Evolutionary conservation across 2,888 invertebrate species (phyloP).

Genomic region (Desoria tigrina): DNA sequence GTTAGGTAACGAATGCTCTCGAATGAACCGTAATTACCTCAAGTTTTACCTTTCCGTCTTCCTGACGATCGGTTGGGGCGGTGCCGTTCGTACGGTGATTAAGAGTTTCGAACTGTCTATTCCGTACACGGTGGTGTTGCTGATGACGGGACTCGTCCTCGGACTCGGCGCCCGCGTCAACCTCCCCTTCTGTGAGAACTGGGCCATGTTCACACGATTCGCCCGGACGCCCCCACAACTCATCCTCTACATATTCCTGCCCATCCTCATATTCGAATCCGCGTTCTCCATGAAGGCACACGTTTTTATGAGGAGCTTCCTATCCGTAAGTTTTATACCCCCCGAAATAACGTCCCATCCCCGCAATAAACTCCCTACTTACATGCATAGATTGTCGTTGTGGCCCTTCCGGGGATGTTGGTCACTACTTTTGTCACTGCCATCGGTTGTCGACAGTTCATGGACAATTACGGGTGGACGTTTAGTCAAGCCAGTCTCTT

Average conservation of each 20-base stretch:
- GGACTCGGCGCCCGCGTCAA: constrained; percentile 52
- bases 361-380: neutral
- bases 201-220: constrained; percentile 49
- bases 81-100: constrained; percentile 49
- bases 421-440: constrained; percentile 50
- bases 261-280: constrained; percentile 49
- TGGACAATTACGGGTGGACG: constrained; percentile 55
- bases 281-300: constrained; percentile 53
- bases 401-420: constrained; percentile 52
- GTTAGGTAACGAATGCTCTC: constrained; percentile 26
- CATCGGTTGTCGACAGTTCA: constrained; percentile 44
- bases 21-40: constrained; percentile 42
- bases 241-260: constrained; percentile 51
- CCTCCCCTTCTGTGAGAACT: constrained; percentile 28
- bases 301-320: constrained; percentile 45
- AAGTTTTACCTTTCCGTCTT: constrained; percentile 51
- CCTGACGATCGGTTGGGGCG: constrained; percentile 49
- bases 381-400: constrained; percentile 39
- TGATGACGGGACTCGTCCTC: constrained; percentile 56
- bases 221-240: constrained; percentile 51
- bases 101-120: constrained; percentile 53
- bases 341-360: neutral
- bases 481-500: constrained; percentile 57
- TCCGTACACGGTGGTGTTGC: constrained; percentile 58
- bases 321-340: constrained; percentile 40